Conservation (phyloP, 2,888 invertebrate species). For the Acrobasis repandana region DNA sequence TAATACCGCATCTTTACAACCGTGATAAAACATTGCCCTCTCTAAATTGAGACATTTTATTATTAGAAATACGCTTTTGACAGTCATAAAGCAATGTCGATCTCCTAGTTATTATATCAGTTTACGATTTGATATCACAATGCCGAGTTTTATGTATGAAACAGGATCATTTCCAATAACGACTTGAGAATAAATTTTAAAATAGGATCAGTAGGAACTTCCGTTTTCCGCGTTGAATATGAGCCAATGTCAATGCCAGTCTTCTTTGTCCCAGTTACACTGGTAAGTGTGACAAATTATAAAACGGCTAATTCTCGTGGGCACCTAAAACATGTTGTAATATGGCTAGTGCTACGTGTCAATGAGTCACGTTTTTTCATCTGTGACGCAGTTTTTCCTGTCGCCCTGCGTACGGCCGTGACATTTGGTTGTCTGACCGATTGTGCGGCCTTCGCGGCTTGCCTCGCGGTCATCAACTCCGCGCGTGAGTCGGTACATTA, state of each 20-base stretch:
- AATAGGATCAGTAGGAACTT: conserved; percentile 44
- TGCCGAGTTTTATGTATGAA: conserved; percentile 33
- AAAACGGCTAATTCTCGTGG: conserved; percentile 39
- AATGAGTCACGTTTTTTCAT: conserved; percentile 75
- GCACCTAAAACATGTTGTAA: conserved; percentile 9
- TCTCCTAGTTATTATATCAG: conserved; percentile 67
- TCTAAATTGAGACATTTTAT: conserved; percentile 80
- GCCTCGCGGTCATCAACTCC: conserved; percentile 74
- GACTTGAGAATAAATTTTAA: conserved; percentile 28
- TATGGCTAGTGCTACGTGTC: conserved; percentile 34
- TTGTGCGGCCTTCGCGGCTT: conserved; percentile 74
- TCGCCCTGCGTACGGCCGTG: conserved; percentile 71
- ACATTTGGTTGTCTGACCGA: conserved; percentile 81
- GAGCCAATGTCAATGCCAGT: conserved; percentile 76
- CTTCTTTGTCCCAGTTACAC: conserved; percentile 61
- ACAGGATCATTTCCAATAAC: conserved; percentile 34
- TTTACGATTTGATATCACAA: conserved; percentile 74
- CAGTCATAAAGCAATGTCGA: conserved; percentile 71
- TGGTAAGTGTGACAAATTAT: conserved; percentile 42
- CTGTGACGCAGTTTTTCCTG: conserved; percentile 74
- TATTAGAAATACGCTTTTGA: conserved; percentile 80
- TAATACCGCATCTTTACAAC: conserved; percentile 68
- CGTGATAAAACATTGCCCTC: conserved; percentile 73
- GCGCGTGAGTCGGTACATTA: conserved; percentile 62
- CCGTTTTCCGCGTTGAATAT: conserved; percentile 64